Evolutionary conservation across 2,888 invertebrate genomes (phyloP).

Genomic region (Caprella mutica): DNA sequence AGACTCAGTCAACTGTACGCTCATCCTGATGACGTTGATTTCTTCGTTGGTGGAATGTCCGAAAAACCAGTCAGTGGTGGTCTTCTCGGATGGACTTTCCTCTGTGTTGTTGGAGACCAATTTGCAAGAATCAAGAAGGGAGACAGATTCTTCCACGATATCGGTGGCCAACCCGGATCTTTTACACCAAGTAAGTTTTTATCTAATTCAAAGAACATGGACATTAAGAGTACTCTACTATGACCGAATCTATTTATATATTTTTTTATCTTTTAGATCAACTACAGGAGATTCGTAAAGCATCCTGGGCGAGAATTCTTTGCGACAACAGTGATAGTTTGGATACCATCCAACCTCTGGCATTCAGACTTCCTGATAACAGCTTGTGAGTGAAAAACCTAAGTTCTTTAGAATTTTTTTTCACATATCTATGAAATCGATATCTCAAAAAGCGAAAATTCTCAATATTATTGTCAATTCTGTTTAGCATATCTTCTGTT

Average conservation of each 20-base stretch:
- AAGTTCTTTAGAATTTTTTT: too few species aligned
- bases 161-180: conserved; percentile 26
- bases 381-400: neutral
- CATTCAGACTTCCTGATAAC: conserved; percentile 45
- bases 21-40: conserved; percentile 44
- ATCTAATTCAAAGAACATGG: neutral
- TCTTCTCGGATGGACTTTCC: conserved; percentile 34
- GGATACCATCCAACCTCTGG: conserved; percentile 63
- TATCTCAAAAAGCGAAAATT: too few species aligned
- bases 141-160: conserved; percentile 34
- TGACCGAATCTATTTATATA: neutral
- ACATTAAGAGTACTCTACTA: neutral
- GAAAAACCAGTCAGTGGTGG: conserved; percentile 38
- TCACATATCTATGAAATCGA: too few species aligned
- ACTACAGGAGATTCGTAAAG: conserved; percentile 65
- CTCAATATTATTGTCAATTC: too few species aligned
- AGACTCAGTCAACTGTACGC: conserved; percentile 35
- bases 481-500: too few species aligned
- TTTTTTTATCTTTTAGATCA: conserved; percentile 47
- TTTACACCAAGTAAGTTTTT: conserved; percentile 18
- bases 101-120: conserved; percentile 53
- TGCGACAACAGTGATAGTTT: conserved; percentile 62
- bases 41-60: conserved; percentile 43
- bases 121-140: conserved; percentile 58
- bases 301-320: conserved; percentile 63